These are phyloP conservation scores for Syndactyla subalaris DNA, from an alignment of 2,797 vertebrate genomes.

Conservation along the genomic window DNA sequence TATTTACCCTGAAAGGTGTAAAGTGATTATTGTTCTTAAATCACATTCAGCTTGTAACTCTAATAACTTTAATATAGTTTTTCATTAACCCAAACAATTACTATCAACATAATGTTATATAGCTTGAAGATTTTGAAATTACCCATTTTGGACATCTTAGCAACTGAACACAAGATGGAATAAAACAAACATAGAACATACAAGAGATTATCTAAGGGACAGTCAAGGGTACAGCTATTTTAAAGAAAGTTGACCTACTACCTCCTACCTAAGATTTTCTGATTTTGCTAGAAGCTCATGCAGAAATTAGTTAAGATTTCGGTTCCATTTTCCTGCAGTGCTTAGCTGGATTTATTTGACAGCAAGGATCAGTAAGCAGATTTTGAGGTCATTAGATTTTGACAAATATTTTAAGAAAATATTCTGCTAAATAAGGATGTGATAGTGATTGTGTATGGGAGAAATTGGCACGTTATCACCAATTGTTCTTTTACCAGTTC, in stretches of 20 bases:
- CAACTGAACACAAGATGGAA: neutral
- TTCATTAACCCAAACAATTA: neutral
- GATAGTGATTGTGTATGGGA: fast-evolving
- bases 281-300: neutral
- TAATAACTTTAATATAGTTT: neutral
- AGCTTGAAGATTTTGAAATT: neutral
- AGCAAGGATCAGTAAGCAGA: neutral
- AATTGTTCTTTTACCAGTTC: neutral
- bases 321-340: neutral
- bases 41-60: neutral
- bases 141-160: neutral
- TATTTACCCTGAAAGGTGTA: neutral
- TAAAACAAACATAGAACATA: neutral
- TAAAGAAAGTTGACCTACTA: neutral
- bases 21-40: neutral
- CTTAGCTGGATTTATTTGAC: neutral
- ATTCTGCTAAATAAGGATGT: neutral
- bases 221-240: neutral
- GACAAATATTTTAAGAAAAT: neutral
- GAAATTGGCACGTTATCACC: neutral
- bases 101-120: neutral
- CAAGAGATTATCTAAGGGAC: neutral
- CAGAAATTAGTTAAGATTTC: neutral
- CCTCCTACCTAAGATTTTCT: neutral
- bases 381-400: neutral